Evolutionary conservation across 1,140 invertebrate species (phyloP), one percentile per base, ranked within the genome.

Genomic region (Eupeodes corollae): DNA sequence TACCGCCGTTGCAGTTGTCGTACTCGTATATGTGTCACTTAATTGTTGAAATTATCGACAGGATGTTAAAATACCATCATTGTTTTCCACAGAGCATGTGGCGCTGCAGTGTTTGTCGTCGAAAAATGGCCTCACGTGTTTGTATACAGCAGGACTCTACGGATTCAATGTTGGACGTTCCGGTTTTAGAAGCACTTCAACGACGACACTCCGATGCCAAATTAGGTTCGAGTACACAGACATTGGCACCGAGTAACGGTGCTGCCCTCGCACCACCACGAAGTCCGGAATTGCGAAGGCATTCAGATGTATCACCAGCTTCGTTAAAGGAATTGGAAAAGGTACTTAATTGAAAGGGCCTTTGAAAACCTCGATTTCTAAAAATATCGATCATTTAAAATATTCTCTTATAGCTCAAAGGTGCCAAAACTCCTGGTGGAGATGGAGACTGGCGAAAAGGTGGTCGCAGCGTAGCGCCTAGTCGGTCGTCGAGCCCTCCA

Each of bases 321-420:
- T 87, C 84, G 33, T 70, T 88, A 5, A 88, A 88, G 59, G 85
- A 88, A 68, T 70, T 89, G 2, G 86, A 88, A 71, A 85, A 87
- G 76, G 85, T 88, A 71, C 69, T 61, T 14, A 13, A 5, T 26
- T 26, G 21, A 5, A 26, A 5, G 21, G 21, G 3, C 8, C 3
- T 5, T 26, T 26, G 21, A n/a, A n/a, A n/a, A n/a, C n/a, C n/a
- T n/a, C n/a, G 21, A 8, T 26, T 26, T 26, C 8, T 26, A 26
- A 26, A 26, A n/a, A n/a, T n/a, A n/a, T n/a, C n/a, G n/a, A n/a
- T n/a, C n/a, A n/a, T n/a, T n/a, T n/a, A n/a, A n/a, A n/a, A n/a
- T n/a, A n/a, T n/a, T n/a, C 32, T 9, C 5, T 35, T 35, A 5
- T 46, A 56, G 48, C 45, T 56, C 30, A 56, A 56, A 47, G 54